Base-by-base conservation (phyloP, 30 jellyfish, hydroid and myxozoan species). In the Haliclystus octoradiatus region DNA sequence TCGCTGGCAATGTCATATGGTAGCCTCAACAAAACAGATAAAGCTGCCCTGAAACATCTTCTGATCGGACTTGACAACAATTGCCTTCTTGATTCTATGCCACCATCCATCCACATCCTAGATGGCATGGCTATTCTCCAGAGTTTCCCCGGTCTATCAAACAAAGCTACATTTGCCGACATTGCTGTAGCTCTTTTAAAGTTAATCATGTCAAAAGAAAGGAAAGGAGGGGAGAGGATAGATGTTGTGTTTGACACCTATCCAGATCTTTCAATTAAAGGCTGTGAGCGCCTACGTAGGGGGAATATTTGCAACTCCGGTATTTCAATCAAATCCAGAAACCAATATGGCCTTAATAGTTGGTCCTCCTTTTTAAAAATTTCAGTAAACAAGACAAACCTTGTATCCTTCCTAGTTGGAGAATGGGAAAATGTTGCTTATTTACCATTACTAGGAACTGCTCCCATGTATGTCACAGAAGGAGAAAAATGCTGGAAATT, bases 221-320 rank as follows among this genome's bases (percentile, higher is more conserved):
- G n/a, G n/a, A n/a, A n/a, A n/a, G n/a, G n/a, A n/a, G n/a, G n/a
- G n/a, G 28, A 31, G 22, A 66, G 76, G 28, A 66, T 66, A 23
- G 76, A 66, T 66, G 76, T 66, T 63, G 76, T 66, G 64, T 66
- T 66, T 66, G 76, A 66, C 24, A 49, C 46, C 76, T 66, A 31
- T 66, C 76, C 15, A 14, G 63, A 66, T 34, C 76, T 23, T 15
- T 66, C 66, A 31, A 66, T 66, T 33, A 63, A 28, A 63, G 33
- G 5, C 53, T 53, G 27, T 51, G 0, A 24, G 46, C 35, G 51
- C 64, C 28, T 2, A 64, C 46, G 46, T 33, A 66, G 64, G 46
- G 76, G 0, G 76, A 64, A 1, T 31, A 63, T 22, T 66, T 64
- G 1, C 1, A 19, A 27, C 52, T 69, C 9, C 49, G 29, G 7